A percentile compares a stretch with the other conserved stretches of the same genome.
Conservation (phyloP, 2,888 invertebrate species). For the Dasysyrphus tricinctus region DNA sequence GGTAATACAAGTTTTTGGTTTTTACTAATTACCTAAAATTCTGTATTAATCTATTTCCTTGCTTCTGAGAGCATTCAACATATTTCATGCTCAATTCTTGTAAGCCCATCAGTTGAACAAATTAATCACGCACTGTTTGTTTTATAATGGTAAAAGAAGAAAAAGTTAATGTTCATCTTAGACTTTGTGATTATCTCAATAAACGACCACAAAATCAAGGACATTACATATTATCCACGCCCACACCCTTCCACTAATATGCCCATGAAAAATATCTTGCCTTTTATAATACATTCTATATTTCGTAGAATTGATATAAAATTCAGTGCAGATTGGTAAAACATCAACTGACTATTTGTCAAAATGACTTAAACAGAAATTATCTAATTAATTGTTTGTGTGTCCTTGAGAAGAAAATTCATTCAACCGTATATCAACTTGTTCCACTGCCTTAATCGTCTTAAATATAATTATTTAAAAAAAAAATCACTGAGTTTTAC, state of each 20-base stretch:
- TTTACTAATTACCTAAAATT: too few relatives aligned
- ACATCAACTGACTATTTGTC: slow-evolving; percentile 12
- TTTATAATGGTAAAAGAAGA: too few relatives aligned
- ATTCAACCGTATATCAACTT: slow-evolving; percentile 12
- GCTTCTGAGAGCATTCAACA: too few relatives aligned
- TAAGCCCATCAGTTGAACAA: too few relatives aligned
- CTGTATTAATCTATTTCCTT: too few relatives aligned
- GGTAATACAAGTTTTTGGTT: too few relatives aligned
- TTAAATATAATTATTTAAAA: not conserved
- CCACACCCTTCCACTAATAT: not conserved
- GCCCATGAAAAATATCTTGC: not conserved
- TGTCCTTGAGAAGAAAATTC: not conserved
- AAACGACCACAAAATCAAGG: not conserved
- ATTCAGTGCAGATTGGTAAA: not conserved
- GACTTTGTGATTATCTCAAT: not conserved
- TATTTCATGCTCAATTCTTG: too few relatives aligned
- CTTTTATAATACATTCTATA: too few relatives aligned
- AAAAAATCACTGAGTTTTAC: not conserved
- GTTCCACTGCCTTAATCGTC: not conserved
- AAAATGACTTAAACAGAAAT: slow-evolving; percentile 14
- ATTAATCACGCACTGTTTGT: too few relatives aligned
- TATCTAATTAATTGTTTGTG: not conserved
- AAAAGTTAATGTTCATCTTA: too few relatives aligned
- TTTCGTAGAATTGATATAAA: not conserved
- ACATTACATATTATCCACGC: not conserved